Evolutionary conservation across 2,797 vertebrate species (phyloP).

Genomic region (Artibeus lituratus): DNA sequence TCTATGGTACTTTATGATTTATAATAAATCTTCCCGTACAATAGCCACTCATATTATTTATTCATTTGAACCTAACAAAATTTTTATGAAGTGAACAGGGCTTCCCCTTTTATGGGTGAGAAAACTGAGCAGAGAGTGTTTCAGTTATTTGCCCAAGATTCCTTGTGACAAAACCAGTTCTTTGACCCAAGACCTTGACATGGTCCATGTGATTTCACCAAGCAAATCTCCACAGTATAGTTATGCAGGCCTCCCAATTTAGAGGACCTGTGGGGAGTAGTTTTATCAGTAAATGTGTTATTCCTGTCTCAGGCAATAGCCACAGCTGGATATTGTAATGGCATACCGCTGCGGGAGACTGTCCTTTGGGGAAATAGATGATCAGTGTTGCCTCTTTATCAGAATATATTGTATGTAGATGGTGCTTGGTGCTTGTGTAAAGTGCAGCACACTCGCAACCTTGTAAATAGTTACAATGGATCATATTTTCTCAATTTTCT

Average conservation of each 20-base stretch:
- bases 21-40: neutral
- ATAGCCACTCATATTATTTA: neutral
- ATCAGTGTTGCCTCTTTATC: neutral
- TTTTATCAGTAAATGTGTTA: neutral
- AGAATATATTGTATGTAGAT: neutral
- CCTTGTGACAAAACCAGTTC: neutral
- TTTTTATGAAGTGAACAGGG: neutral
- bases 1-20: neutral
- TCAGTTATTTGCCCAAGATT: neutral
- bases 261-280: neutral
- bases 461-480: neutral
- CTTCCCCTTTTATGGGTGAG: neutral
- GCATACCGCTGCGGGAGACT: neutral
- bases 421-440: neutral
- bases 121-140: neutral
- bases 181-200: neutral
- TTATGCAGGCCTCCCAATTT: neutral
- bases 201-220: neutral
- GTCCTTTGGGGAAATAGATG: neutral
- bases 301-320: neutral
- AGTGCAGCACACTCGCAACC: neutral
- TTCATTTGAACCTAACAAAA: conserved; percentile 31
- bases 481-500: neutral
- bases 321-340: neutral
- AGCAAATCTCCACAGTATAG: neutral